These are phyloP conservation scores for Ophion costatus DNA, from an alignment of 2,888 invertebrate genomes.

Conservation along the genomic window DNA sequence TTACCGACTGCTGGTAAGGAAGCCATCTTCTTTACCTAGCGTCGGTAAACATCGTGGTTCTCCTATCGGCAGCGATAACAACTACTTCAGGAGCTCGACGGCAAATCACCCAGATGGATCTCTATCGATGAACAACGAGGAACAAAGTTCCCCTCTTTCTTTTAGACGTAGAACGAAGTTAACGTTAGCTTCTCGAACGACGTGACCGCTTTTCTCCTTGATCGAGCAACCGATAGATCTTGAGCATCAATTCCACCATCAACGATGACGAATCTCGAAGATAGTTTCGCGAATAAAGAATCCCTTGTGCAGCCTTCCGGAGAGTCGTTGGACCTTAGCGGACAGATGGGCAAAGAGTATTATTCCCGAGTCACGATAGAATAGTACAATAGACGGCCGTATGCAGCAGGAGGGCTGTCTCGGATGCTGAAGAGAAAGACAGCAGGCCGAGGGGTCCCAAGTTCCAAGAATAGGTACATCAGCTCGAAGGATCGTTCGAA, in stretches of 20 bases:
- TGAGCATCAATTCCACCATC: too few species aligned
- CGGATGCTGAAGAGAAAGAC: conserved; percentile 35
- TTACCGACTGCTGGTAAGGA: not conserved
- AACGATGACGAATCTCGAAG: not conserved
- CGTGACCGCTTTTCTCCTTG: too few species aligned
- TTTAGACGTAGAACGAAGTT: too few species aligned
- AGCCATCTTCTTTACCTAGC: not conserved
- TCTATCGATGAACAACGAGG: too few species aligned
- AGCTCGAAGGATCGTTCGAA: conserved; percentile 55
- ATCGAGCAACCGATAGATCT: too few species aligned
- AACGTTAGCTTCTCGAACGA: too few species aligned
- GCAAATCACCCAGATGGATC: too few species aligned
- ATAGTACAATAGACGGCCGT: conserved; percentile 49
- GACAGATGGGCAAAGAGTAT: conserved; percentile 44
- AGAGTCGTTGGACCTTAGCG: not conserved
- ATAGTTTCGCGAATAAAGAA: conserved; percentile 23
- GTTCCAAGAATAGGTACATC: conserved; percentile 58
- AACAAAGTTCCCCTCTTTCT: too few species aligned
- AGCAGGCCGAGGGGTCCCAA: conserved; percentile 39
- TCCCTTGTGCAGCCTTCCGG: conserved; percentile 9
- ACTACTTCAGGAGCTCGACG: too few species aligned
- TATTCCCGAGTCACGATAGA: conserved; percentile 55
- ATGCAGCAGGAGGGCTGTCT: conserved; percentile 31
- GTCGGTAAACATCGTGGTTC: not conserved
- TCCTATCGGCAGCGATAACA: too few species aligned